Percentiles rank a stretch among this genome's conserved stretches.
Conservation (phyloP, 1,140 invertebrate genomes). For the roundworm (Caenorhabditis elegans) region WBcel235 BX284606.5:4592501-4593000, state of each 20-base stretch:
- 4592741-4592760: neutral
- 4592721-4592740: neutral
- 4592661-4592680: neutral
- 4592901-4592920: no score
- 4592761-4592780: neutral
- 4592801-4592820: constrained; percentile 5
- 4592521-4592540: constrained; percentile 18
- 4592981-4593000: neutral
- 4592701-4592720: constrained; percentile 30
- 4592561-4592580: constrained; percentile 9
- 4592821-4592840: neutral
- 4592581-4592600: neutral
- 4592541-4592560: constrained; percentile 30
- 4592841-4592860: neutral
- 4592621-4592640: neutral
- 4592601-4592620: constrained; percentile 16
- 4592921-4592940: no score
- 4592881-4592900: no score
- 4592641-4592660: constrained; percentile 10
- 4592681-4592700: constrained; percentile 16
- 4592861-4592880: neutral
- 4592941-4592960: no score
- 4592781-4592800: constrained; percentile 18
- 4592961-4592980: neutral
- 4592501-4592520: neutral